Evolutionary conservation across 2,797 vertebrate genomes (phyloP).

Genomic region (Avahi laniger): DNA sequence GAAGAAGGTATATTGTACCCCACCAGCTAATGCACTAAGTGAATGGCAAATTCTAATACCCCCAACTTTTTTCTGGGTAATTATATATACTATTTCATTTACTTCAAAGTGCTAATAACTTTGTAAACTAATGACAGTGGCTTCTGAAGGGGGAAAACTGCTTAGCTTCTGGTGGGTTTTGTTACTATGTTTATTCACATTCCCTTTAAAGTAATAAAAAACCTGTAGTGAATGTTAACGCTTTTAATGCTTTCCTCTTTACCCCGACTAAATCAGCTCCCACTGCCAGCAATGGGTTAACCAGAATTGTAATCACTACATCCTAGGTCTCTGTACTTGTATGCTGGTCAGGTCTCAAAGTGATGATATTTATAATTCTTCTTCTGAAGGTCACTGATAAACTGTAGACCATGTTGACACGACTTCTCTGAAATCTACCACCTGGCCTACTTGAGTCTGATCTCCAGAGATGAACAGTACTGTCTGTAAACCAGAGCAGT

Average conservation of each 20-base stretch:
- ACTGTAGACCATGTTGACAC: not conserved
- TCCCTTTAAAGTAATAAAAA: conserved; percentile 59
- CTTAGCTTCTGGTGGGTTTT: conserved; percentile 48
- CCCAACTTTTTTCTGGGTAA: conserved; percentile 42
- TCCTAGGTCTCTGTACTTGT: not conserved
- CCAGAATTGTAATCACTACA: not conserved
- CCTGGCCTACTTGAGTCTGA: not conserved
- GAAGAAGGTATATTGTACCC: conserved; percentile 52
- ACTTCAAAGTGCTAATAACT: conserved; percentile 74
- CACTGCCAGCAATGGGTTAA: conserved; percentile 81
- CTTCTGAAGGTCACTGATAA: conserved; percentile 31
- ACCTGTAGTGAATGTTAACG: conserved; percentile 65
- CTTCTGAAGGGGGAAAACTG: conserved; percentile 40
- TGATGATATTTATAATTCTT: not conserved
- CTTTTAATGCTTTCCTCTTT: conserved; percentile 60
- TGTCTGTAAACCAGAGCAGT: conserved; percentile 46
- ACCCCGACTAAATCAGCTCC: conserved; percentile 26
- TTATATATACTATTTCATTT: conserved; percentile 39
- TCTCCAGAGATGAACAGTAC: conserved; percentile 40
- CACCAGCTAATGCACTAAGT: conserved; percentile 67
- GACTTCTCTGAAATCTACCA: conserved; percentile 26
- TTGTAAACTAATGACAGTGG: conserved; percentile 64
- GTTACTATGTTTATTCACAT: not conserved
- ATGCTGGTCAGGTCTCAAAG: conserved; percentile 44
- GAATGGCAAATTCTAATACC: conserved; percentile 32